A percentile compares a stretch with the other conserved stretches of the same genome.
Evolutionary conservation across 2,888 invertebrate species (phyloP).

Genomic region (Plebejus argus): DNA sequence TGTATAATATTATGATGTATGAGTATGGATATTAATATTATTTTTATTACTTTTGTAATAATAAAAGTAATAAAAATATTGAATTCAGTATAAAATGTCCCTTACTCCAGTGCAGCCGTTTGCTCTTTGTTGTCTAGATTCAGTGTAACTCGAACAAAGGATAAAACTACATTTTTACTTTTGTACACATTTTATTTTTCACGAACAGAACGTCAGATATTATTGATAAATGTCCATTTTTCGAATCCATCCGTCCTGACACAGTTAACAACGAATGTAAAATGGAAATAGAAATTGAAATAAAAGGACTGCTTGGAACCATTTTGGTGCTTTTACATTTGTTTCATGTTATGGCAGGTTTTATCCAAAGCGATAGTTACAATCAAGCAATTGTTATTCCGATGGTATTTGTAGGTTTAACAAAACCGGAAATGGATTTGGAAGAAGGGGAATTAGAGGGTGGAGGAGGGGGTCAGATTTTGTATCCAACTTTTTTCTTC

Average conservation of each 20-base stretch:
- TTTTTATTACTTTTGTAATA: too few species aligned
- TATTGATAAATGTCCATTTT: constrained; percentile 23
- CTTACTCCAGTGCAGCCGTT: background rate
- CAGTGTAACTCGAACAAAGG: constrained; percentile 29
- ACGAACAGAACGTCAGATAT: constrained; percentile 20
- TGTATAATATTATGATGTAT: too few species aligned
- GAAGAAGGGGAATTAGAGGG: too few species aligned
- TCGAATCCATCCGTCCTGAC: constrained; percentile 17
- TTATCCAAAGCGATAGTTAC: background rate
- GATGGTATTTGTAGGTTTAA: background rate
- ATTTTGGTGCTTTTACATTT: constrained; percentile 2
- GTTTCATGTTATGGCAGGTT: background rate
- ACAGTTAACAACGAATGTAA: constrained; percentile 16
- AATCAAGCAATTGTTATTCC: background rate
- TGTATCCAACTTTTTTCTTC: too few species aligned
- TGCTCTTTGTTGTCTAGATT: constrained; percentile 21
- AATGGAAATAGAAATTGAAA: constrained; percentile 17
- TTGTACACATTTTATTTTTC: constrained; percentile 26
- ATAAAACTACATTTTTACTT: constrained; percentile 25
- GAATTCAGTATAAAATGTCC: background rate
- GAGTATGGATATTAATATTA: too few species aligned
- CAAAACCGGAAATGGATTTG: background rate
- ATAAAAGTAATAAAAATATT: too few species aligned
- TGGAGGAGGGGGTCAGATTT: too few species aligned
- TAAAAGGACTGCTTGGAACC: background rate